A percentile compares a stretch with the other conserved stretches of the same genome.
Conservation (phyloP, 2,113 vertebrate genomes). For the Ochotona princeps region DNA sequence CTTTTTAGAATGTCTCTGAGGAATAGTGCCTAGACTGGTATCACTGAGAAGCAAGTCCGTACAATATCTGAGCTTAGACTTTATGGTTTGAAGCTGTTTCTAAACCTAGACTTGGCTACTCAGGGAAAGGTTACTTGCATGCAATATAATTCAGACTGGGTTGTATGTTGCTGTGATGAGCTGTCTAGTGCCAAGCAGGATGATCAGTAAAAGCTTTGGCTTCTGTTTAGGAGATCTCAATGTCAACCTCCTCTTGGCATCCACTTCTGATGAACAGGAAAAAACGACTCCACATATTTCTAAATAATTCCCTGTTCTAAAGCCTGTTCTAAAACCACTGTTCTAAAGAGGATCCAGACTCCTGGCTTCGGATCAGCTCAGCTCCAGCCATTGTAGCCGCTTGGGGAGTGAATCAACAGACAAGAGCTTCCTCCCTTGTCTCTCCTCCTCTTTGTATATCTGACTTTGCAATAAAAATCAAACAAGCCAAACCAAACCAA, state of each 20-base stretch:
- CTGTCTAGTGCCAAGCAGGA: background rate
- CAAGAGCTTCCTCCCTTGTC: too few relatives aligned
- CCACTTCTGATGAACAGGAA: background rate
- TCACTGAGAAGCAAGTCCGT: background rate
- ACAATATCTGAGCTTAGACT: background rate
- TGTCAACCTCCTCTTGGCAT: background rate
- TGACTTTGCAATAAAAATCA: too few relatives aligned
- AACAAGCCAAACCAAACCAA: too few relatives aligned
- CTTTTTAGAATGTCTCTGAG: background rate
- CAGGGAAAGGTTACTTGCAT: background rate
- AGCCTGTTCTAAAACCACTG: background rate
- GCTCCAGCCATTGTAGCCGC: too few relatives aligned
- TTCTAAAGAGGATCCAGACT: too few relatives aligned
- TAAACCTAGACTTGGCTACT: background rate
- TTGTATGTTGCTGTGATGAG: background rate
- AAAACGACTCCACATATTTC: background rate
- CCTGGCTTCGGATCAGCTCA: too few relatives aligned
- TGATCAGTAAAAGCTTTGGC: background rate
- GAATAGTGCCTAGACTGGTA: constrained; percentile 11
- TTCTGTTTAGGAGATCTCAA: background rate
- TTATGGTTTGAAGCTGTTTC: background rate
- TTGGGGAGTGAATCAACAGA: too few relatives aligned
- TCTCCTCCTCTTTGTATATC: too few relatives aligned
- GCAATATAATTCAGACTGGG: background rate
- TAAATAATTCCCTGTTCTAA: background rate